Evolutionary conservation across 2,888 invertebrate genomes (phyloP), one percentile per base, ranked within the genome.

Genomic region (Gastrophysa polygoni): DNA sequence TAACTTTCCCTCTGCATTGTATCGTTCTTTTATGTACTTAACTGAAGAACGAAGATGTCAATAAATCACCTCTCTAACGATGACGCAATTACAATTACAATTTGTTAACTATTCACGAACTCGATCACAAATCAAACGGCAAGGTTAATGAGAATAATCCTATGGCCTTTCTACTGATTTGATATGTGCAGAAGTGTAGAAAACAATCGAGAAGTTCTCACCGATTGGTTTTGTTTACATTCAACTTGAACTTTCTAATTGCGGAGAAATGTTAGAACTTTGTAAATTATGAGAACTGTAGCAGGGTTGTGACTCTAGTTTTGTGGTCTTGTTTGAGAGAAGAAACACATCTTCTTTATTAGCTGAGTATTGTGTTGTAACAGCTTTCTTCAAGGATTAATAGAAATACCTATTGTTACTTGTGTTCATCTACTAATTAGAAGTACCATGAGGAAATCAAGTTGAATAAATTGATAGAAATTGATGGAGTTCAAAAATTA

Each of bases 51-150:
- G 54, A 43, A 54, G 43, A 34, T 44, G 34, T 54, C 54, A 54
- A 54, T 54, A 54, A 20, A 28, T 54, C 54, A 54, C 54, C 28
- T 11, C 20, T 14, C 16, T 6, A 14, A 4, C 14, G 38, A 24
- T 34, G 38, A 54, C 21, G 54, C 44, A 54, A 54, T 54, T 54
- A 28, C 29, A 17, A 38, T 38, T n/a, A 14, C 10, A 38, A 38
- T n/a, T n/a, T n/a, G n/a, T n/a, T 14, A 38, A 38, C 14, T 14
- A 38, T 38, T 38, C 3, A 38, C 14, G 11, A 38, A 32, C 29
- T 32, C 29, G 29, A 32, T 32, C 29, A 32, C 24, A 24, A 24
- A 10, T 24, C 24, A 24, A 32, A 38, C 38, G 14, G 7, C 3
- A n/a, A n/a, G 14, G 38, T 38, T 14, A 38, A 38, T 38, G n/a